Percentiles rank a stretch among this genome's conserved stretches.
Evolutionary conservation across 2,113 vertebrate species (phyloP).

Genomic region (Vimba vimba): DNA sequence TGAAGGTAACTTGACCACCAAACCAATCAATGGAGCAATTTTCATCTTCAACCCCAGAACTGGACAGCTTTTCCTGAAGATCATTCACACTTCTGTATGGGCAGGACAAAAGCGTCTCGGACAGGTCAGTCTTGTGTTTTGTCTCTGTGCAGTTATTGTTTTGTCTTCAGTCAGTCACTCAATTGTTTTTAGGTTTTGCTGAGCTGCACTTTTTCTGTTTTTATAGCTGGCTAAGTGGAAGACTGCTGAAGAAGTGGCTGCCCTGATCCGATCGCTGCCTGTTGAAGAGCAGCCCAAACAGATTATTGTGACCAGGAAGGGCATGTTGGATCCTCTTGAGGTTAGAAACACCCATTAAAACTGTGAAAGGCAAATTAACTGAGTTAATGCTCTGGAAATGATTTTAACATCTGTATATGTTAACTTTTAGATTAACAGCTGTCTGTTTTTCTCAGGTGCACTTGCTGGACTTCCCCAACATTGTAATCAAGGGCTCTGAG

Average conservation of each 20-base stretch:
- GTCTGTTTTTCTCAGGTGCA: constrained; percentile 83
- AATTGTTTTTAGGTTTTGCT: not conserved
- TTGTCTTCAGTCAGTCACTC: not conserved
- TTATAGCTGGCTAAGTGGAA: constrained; percentile 97
- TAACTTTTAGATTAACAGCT: not conserved
- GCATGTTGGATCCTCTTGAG: constrained; percentile 98
- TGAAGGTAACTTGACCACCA: constrained; percentile 98
- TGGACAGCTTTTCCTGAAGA: constrained; percentile 98
- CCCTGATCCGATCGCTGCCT: constrained; percentile 94
- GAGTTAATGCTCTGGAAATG: not conserved
- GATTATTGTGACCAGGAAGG: constrained; percentile 98
- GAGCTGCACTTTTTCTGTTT: not conserved
- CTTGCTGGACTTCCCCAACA: constrained; percentile 98
- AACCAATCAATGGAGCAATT: constrained; percentile 99
- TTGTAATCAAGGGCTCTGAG: constrained; percentile 98
- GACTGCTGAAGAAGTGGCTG: constrained; percentile 98
- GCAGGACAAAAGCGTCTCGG: constrained; percentile 98
- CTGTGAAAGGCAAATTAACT: not conserved
- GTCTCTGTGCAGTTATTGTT: not conserved
- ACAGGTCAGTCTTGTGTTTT: constrained; percentile 79
- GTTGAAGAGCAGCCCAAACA: constrained; percentile 99
- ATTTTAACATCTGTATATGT: not conserved
- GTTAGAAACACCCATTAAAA: constrained; percentile 66
- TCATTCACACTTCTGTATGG: constrained; percentile 99
- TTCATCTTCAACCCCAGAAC: constrained; percentile 99